A percentile compares a stretch with the other conserved stretches of the same genome.
Conservation (phyloP, 2,113 vertebrate species). For the Upupa epops region DNA sequence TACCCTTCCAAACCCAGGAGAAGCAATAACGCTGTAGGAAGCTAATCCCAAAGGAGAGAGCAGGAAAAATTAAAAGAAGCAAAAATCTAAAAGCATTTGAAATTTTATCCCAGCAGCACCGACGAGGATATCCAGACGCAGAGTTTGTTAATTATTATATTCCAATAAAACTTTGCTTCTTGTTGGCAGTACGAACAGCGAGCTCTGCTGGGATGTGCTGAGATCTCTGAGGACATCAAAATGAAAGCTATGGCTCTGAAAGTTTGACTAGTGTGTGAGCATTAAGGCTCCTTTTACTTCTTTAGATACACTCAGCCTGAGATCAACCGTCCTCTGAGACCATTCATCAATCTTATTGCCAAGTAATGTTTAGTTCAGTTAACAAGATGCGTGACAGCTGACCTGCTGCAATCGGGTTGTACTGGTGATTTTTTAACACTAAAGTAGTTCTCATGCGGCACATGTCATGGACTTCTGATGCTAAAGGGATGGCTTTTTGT, state of each 20-base stretch:
- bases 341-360: conserved; percentile 48
- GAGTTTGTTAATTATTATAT: not conserved
- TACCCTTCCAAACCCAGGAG: not conserved
- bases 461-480: not conserved
- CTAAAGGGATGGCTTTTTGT: not conserved
- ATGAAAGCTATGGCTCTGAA: not conserved
- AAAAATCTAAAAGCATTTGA: not conserved
- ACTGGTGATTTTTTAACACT: conserved; percentile 5
- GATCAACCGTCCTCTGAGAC: not conserved
- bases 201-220: not conserved
- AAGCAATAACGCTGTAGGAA: not conserved
- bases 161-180: not conserved
- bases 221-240: not conserved
- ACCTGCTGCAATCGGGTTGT: conserved; percentile 20
- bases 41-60: not conserved
- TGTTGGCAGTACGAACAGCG: conserved; percentile 20
- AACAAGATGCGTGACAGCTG: conserved; percentile 25
- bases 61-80: rapidly evolving
- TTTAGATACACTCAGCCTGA: not conserved
- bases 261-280: not conserved
- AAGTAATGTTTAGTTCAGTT: conserved; percentile 35
- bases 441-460: not conserved
- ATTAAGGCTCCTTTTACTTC: not conserved
- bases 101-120: not conserved
- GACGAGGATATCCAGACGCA: not conserved